Evolutionary conservation across 2,888 invertebrate genomes (phyloP), one percentile per base, ranked within the genome.

Genomic region (Netelia melanura): DNA sequence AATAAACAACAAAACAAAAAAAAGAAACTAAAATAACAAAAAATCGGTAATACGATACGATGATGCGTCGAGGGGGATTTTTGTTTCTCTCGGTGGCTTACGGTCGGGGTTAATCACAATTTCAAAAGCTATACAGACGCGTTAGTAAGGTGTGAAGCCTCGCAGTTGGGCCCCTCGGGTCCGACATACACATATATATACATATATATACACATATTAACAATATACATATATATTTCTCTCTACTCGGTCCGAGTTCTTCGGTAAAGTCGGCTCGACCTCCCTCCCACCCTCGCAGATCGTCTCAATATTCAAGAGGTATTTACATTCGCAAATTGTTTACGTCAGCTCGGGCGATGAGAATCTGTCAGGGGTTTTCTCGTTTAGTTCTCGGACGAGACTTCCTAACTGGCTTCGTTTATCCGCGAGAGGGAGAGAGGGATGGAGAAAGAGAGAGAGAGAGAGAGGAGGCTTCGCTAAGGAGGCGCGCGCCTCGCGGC

Each of bases 241-340:
- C 52, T 72, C 68, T 72, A 78, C 77, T 65, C 17, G 61, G 17
- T 17, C 11, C 3, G 62, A 48, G 78, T 56, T 58, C n/a, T 65
- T 54, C 30, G 30, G 3, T 5, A 30, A 2, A 30, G 30, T 30
- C 30, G 0, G 30, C 30, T 30, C 30, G 30, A 5, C 30, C 43
- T n/a, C 38, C 65, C 48, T 3, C 54, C 17, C 65, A 64, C 87
- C 84, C 85, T 79, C 82, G 61, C 84, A 84, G 84, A 88, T 23
- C 68, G 86, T 90, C 90, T 91, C 91, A 91, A 91, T 92, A 91
- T 92, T 92, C 90, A 91, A 91, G 90, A 91, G 91, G 90, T 92
- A 93, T 93, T 93, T 93, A 92, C 92, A 92, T 92, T 93, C 92
- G 92, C 89, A 93, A 93, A 93, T 92, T 93, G 93, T 93, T 93